Percentiles rank a stretch among this genome's conserved stretches.
phyloP scores from a whole-genome alignment of 2,113 vertebrate genomes.

The human (Homo sapiens) region DNA sequence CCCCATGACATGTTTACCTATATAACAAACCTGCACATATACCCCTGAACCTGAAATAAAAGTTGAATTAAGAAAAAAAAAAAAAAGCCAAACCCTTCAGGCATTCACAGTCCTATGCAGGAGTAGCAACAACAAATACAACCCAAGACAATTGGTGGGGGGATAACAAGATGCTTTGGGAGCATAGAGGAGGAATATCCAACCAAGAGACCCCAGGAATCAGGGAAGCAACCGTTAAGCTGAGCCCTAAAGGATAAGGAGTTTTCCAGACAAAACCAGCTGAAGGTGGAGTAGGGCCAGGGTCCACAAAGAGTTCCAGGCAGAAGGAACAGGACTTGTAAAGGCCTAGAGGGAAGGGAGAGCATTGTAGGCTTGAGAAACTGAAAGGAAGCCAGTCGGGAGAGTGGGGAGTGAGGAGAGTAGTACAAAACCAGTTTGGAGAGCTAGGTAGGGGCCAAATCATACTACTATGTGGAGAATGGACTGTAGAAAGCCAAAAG shows the following conservation, averaged over 20 bases:
- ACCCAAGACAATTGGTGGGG: not conserved
- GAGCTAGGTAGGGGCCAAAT: not conserved
- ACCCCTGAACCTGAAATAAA: too few relatives aligned
- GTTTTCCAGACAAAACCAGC: not conserved
- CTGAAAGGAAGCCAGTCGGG: not conserved
- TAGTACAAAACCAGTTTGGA: not conserved
- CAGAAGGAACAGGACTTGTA: not conserved
- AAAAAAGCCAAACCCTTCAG: not conserved
- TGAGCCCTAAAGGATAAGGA: not conserved
- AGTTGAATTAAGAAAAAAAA: not conserved
- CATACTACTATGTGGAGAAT: not conserved
- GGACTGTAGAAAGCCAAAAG: not conserved
- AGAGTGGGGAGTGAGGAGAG: not conserved
- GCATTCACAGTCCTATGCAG: not conserved
- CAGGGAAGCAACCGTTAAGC: not conserved
- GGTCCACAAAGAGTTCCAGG: not conserved
- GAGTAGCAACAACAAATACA: not conserved
- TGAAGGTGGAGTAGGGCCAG: not conserved
- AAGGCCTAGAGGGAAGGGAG: not conserved
- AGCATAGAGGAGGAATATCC: not conserved
- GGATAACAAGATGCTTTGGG: not conserved
- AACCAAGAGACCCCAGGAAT: not conserved
- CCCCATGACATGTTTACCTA: too few relatives aligned
- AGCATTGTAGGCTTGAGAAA: not conserved
- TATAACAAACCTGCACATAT: too few relatives aligned